Evolutionary conservation across 2,113 vertebrate species (phyloP), one percentile per base, ranked within the genome.

Genomic region (Lontra canadensis): DNA sequence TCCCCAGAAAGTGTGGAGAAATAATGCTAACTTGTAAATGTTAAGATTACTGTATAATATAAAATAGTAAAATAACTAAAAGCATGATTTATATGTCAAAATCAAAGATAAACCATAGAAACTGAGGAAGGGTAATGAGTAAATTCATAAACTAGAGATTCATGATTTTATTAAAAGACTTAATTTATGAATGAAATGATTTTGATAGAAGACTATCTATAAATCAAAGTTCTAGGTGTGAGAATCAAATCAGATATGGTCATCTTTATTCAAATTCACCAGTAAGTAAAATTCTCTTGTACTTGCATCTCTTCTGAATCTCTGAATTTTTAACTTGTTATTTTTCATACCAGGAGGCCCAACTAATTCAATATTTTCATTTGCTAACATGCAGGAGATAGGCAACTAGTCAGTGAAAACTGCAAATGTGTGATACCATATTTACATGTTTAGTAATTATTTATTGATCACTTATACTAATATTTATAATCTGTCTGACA

Each of bases 41-140:
- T 83, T 89, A 96, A 10, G 31, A 81, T 65, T 65, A 83, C 47
- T 69, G 12, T 1, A 36, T 86, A 87, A 69, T 83, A 61, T 25
- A 86, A 96, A 96, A 82, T 47, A 92, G 18, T 47, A 92, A 94
- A 80, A 69, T 7, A 87, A 73, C 76, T 76, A 76, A 94, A 94
- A 90, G 47, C 26, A 81, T 81, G 6, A 91, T 67, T 93, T 84
- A 59, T 79, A 95, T 61, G 17, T 81, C 52, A 93, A 69, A 49
- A 89, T 71, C 73, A 71, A 95, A 71, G 12, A 79, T 49, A 78
- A 78, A n/a, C 15, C 73, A n/a, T 57, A 31, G 13, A 42, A 88
- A 55, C 6, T 95, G 61, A 96, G 55, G 39, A 74, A 84, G 20
- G 4, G 0, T 69, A 94, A 74, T 80, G 34, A 93, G 29, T 67